phyloP scores from a whole-genome alignment of 2,113 vertebrate genomes.

The Pantherophis guttatus region DNA sequence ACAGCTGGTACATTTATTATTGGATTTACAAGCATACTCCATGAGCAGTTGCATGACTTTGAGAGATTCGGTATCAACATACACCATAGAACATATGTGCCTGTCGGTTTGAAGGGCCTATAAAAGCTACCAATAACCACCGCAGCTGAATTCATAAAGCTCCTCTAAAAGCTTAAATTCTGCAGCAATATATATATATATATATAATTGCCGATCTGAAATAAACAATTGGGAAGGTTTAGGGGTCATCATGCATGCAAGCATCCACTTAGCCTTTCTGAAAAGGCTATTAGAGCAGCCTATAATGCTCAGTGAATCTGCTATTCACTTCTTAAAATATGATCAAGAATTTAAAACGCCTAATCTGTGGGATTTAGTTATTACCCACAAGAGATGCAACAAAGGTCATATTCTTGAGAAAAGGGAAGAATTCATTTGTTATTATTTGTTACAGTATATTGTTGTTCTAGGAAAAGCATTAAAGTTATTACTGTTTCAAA shows the following conservation, averaged over 20 bases:
- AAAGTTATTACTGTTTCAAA: not conserved
- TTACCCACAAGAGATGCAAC: constrained; percentile 51
- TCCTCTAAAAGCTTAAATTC: constrained; percentile 68
- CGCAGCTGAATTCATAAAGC: constrained; percentile 82
- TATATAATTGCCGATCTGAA: constrained; percentile 52
- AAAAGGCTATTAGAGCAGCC: constrained; percentile 56
- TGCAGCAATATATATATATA: constrained; percentile 59
- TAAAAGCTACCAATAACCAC: constrained; percentile 76
- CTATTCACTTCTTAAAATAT: constrained; percentile 36
- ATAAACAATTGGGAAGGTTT: constrained; percentile 64
- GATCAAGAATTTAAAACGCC: constrained; percentile 39
- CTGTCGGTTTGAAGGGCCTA: constrained; percentile 68
- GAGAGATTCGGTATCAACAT: constrained; percentile 76
- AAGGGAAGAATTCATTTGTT: constrained; percentile 30
- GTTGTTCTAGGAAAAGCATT: not conserved
- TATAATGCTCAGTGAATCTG: constrained; percentile 53
- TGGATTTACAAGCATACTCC: constrained; percentile 78
- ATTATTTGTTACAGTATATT: constrained; percentile 11
- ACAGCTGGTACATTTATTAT: constrained; percentile 81
- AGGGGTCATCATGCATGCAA: constrained; percentile 53
- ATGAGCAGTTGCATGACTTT: constrained; percentile 70
- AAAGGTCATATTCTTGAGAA: constrained; percentile 33
- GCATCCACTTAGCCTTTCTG: constrained; percentile 53
- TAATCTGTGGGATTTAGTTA: constrained; percentile 44
- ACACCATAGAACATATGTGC: constrained; percentile 75